Conservation (phyloP, 37 sponge, comb jelly and placozoan species). For the Petrosia ficiformis region DNA sequence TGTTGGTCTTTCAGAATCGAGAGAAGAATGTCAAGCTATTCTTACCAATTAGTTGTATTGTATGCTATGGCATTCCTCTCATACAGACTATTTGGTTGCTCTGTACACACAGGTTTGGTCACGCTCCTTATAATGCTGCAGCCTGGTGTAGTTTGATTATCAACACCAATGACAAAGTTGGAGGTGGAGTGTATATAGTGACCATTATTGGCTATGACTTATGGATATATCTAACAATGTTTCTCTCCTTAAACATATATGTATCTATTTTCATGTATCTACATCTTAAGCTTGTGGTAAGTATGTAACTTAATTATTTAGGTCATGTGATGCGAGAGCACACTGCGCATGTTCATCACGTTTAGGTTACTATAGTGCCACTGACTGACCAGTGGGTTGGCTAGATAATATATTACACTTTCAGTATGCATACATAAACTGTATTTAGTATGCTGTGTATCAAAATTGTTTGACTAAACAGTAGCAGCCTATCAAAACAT, state of each 20-base stretch:
- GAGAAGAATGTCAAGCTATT: background rate
- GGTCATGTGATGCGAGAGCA: too few species aligned
- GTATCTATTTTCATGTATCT: background rate
- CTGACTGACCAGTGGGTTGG: too few species aligned
- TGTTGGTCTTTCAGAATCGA: slow-evolving; percentile 4
- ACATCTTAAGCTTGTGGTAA: background rate
- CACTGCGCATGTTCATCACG: too few species aligned
- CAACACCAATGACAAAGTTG: background rate
- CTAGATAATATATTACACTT: too few species aligned
- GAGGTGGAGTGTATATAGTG: background rate
- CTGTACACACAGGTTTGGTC: slow-evolving; percentile 1
- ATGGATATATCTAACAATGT: slow-evolving; percentile 49
- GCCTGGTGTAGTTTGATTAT: slow-evolving; percentile 3
- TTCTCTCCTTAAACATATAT: slow-evolving; percentile 7
- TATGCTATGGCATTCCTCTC: slow-evolving; percentile 42
- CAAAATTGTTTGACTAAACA: too few species aligned
- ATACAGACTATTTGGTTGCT: slow-evolving; percentile 33
- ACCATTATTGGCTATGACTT: slow-evolving; percentile 45
- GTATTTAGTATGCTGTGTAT: too few species aligned
- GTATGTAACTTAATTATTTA: too few species aligned
- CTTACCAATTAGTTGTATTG: slow-evolving; percentile 14
- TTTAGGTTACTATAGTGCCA: too few species aligned
- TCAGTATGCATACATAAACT: too few species aligned
- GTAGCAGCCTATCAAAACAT: too few species aligned
- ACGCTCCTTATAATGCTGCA: background rate